A percentile compares a stretch with the other conserved stretches of the same genome.
Evolutionary conservation across 1,140 invertebrate species (phyloP).

Genomic region (Brachionus angularis): DNA sequence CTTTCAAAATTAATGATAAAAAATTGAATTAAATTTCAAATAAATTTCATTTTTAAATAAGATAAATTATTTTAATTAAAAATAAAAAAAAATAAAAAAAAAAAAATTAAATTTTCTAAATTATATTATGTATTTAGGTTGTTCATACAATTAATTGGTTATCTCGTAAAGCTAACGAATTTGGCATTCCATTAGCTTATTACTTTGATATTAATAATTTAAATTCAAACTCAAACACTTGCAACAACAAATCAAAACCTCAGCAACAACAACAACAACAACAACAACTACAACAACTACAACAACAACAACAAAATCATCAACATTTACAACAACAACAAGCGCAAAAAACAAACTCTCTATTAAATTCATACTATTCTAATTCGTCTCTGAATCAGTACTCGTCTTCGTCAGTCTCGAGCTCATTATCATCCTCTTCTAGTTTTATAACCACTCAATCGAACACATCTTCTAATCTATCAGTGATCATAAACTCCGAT

Average conservation of each 20-base stretch:
- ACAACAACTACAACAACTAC: background rate
- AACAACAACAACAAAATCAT: background rate
- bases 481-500: conserved; percentile 15
- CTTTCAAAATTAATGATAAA: too few relatives aligned
- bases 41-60: too few relatives aligned
- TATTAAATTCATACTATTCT: conserved; percentile 15
- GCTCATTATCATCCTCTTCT: conserved; percentile 12
- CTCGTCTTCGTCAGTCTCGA: conserved; percentile 7
- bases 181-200: conserved; percentile 16
- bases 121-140: conserved; percentile 6
- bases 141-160: conserved; percentile 20
- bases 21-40: too few relatives aligned
- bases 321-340: background rate
- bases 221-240: too few relatives aligned
- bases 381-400: conserved; percentile 22
- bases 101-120: background rate
- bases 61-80: background rate
- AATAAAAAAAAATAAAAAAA: background rate
- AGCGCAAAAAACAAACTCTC: background rate
- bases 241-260: too few relatives aligned
- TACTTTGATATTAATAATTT: background rate
- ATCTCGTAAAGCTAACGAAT: conserved; percentile 19
- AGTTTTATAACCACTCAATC: conserved; percentile 19
- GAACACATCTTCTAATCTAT: background rate
- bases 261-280: background rate